Evolutionary conservation across 2,888 invertebrate genomes (phyloP), one percentile per base, ranked within the genome.

Genomic region (Adelphocoris suturalis): DNA sequence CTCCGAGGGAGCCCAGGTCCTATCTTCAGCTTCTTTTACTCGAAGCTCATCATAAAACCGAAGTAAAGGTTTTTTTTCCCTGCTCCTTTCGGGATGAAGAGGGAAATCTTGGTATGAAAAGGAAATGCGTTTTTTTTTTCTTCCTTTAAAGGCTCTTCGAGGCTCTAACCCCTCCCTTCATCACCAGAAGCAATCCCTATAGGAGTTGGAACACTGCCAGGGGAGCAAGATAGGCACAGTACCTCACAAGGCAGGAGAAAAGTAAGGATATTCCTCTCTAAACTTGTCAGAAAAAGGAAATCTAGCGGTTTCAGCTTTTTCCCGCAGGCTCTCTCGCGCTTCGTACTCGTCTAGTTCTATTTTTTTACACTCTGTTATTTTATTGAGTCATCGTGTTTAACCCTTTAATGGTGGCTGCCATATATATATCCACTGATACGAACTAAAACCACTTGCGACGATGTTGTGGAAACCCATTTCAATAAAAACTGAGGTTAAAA

Each of bases 171-270:
- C 19, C 68, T 68, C 19, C 68, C 68, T 68, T 68, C 68, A 68
- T 68, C 68, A 68, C 68, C 68, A 68, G 68, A 23, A 68, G 68
- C 68, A 68, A 68, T 68, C 68, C 68, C 68, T 68, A 68, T 23
- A 11, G 68, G 27, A 68, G 27, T 23, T 68, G 68, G 68, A 68
- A 68, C 68, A 68, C 23, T 23, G 68, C 68, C 68, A 68, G 52
- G 52, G 12, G 16, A 52, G 27, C 68, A 68, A 23, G 23, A 68
- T 68, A 68, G 68, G 68, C 68, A 68, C 23, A 23, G 19, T 68
- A 68, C 23, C 68, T 68, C 68, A 0, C 11, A 68, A 27, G 27
- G 11, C 68, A 19, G 68, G 68, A 19, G 61, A 68, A 68, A 68
- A 68, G 68, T 23, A 68, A 68, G 68, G 68, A 23, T 23, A 61